Conservation (phyloP, 2,888 invertebrate genomes). For the Mythimna impura region DNA sequence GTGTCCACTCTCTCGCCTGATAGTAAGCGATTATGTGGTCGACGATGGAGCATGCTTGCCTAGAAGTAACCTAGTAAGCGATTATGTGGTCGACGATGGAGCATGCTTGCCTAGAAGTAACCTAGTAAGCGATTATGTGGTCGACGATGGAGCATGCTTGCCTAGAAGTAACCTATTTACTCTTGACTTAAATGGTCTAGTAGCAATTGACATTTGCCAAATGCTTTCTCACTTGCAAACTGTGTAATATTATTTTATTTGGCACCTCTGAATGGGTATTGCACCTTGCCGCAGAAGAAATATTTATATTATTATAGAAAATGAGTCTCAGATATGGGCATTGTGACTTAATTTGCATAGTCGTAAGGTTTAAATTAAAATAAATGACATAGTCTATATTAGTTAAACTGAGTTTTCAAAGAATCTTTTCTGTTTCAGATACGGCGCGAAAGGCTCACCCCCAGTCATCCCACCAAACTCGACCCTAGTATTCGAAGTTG, state of each 20-base stretch:
- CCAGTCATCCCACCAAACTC: slow-evolving; percentile 97
- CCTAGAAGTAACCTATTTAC: too few relatives aligned
- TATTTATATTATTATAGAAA: not conserved
- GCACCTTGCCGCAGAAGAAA: not conserved
- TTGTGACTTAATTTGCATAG: not conserved
- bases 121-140: too few relatives aligned
- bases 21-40: too few relatives aligned
- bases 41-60: too few relatives aligned
- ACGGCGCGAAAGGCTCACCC: slow-evolving; percentile 94
- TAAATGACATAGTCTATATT: not conserved
- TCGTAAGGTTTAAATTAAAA: not conserved
- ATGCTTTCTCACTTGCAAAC: not conserved
- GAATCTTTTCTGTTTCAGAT: slow-evolving; percentile 83
- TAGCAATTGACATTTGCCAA: not conserved
- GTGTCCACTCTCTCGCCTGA: too few relatives aligned
- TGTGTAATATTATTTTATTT: too few relatives aligned
- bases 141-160: too few relatives aligned
- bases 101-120: too few relatives aligned
- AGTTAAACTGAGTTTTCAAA: not conserved
- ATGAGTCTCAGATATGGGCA: not conserved
- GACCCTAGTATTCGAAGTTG: slow-evolving; percentile 96
- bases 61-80: too few relatives aligned
- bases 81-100: too few relatives aligned
- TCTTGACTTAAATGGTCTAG: too few relatives aligned
- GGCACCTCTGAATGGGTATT: not conserved